phyloP scores from a whole-genome alignment of 23 tunicate genomes.

The Halocynthia aurantium region DNA sequence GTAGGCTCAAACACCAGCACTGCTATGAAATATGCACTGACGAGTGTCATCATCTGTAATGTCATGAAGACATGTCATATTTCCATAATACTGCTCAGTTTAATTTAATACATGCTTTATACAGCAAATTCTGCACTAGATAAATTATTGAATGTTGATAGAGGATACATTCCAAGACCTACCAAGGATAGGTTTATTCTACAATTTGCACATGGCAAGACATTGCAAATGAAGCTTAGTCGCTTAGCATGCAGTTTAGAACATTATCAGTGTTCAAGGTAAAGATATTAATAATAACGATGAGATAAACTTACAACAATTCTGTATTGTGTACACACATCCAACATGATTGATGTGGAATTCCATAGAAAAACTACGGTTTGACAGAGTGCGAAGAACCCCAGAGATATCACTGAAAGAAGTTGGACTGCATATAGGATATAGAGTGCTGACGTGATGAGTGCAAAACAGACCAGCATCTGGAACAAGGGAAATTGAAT shows the following conservation, averaged over 20 bases:
- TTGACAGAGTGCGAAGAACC: background rate
- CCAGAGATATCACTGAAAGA: background rate
- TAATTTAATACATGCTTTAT: too few species aligned
- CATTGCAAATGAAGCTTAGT: background rate
- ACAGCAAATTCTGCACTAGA: background rate
- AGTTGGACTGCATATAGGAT: background rate
- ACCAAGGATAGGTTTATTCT: background rate
- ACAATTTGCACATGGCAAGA: background rate
- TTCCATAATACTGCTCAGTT: too few species aligned
- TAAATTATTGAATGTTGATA: background rate
- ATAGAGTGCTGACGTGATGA: background rate
- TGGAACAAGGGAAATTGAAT: background rate
- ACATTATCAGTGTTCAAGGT: too few species aligned
- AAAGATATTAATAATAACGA: background rate
- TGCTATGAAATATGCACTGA: conserved; percentile 1
- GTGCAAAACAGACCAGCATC: conserved; percentile 3
- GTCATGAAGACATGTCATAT: too few species aligned
- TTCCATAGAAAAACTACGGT: background rate
- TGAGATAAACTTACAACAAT: background rate
- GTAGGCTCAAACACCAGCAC: background rate
- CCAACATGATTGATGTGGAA: background rate
- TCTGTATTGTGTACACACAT: background rate
- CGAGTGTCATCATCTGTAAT: background rate
- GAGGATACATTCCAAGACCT: background rate
- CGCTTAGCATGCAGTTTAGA: too few species aligned